Conservation (phyloP, 1,140 invertebrate genomes). For the Diorhabda sublineata region DNA sequence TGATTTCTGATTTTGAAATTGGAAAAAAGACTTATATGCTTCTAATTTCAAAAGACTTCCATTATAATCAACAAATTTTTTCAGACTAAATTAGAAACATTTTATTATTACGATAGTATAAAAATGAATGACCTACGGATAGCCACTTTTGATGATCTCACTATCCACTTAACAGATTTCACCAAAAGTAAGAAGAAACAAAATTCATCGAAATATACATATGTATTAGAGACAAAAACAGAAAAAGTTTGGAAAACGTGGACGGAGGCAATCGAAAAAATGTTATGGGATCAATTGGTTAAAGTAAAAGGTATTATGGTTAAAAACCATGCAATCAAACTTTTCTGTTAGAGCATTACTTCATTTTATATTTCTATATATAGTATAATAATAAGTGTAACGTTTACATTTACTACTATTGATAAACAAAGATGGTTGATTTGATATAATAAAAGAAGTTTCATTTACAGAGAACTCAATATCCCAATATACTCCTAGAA, state of each 20-base stretch:
- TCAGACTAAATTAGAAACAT: conserved; percentile 31
- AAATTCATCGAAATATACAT: conserved; percentile 25
- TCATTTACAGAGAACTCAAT: too few species aligned
- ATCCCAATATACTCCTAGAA: too few species aligned
- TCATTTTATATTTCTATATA: too few species aligned
- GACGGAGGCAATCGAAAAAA: conserved; percentile 34
- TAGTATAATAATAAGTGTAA: too few species aligned
- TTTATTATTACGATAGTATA: conserved; percentile 34
- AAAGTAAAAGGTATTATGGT: conserved; percentile 33
- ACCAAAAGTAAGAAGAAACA: conserved; percentile 33
- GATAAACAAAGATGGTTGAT: too few species aligned
- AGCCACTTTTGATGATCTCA: conserved; percentile 31
- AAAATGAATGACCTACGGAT: conserved; percentile 36
- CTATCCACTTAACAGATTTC: conserved; percentile 35
- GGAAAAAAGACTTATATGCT: background rate
- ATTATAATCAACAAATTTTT: conserved; percentile 13
- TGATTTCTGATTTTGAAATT: background rate
- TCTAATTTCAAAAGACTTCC: background rate
- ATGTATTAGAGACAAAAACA: conserved; percentile 35
- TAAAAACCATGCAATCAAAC: too few species aligned
- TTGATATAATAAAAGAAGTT: too few species aligned
- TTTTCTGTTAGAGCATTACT: too few species aligned
- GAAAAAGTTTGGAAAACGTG: conserved; percentile 33
- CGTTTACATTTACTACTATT: too few species aligned
- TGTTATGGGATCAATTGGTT: conserved; percentile 37